Base-by-base conservation (phyloP, 2,113 vertebrate genomes). In the Antennarius striatus region DNA sequence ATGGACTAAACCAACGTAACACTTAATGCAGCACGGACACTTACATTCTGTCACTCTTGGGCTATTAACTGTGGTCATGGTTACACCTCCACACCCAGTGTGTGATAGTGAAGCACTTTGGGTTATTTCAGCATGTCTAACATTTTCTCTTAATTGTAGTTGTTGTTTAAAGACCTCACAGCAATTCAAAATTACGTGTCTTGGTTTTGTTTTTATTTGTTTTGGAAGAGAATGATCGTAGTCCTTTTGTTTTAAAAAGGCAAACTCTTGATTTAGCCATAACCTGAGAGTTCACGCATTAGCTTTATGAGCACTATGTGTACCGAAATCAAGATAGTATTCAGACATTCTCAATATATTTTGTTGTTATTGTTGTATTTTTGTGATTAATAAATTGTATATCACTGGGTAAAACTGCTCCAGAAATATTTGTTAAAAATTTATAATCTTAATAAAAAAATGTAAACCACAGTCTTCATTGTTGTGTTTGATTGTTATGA, bases 241-340 rank as follows among this genome's bases (percentile, higher is more conserved):
- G 92, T 88, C 94, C 95, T 97, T 97, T 98, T 96, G 95, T 97
- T 98, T 91, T 96, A 93, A 94, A 95, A 96, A 97, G 94, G 93
- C 90, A 88, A 91, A 79, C 79, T 85, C 84, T 69, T 87, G 84
- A 88, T 88, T 91, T 89, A 87, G 90, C 92, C 91, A 78, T 92
- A 77, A 71, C 70, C 74, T 45, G 68, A 78, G 91, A 86, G 86
- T 90, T 90, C 89, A 91, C 86, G 82, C 84, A 82, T 88, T 86
- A 90, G 88, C 80, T 85, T 86, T 93, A 93, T 88, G 90, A 92
- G 92, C 94, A 92, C 94, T 94, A 77, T 92, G 94, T 94, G 93
- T 92, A 93, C 92, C 89, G 92, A 93, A 91, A 90, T 84, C 85
- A 92, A 93, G 89, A 88, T 92, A 93, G 92, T 95, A 93, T 90